phyloP scores from a whole-genome alignment of 2,888 invertebrate species.

The Agrotis segetum region DNA sequence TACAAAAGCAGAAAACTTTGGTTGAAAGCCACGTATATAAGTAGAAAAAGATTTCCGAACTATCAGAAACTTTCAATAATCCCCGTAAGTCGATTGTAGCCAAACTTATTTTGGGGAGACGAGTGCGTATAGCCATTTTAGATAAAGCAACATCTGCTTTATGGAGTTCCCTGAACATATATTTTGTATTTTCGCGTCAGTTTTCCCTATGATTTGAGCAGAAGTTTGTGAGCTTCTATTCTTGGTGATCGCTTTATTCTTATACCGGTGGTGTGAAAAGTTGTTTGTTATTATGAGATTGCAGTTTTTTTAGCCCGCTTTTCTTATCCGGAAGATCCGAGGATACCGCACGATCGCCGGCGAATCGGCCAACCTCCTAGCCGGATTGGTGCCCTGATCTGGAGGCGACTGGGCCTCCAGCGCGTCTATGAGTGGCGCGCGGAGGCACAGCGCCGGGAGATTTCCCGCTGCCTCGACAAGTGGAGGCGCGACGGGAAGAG shows the following conservation, averaged over 20 bases:
- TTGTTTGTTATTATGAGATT: slow-evolving; percentile 14
- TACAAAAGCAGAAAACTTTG: slow-evolving; percentile 75
- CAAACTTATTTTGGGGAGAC: slow-evolving; percentile 71
- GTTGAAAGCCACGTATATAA: slow-evolving; percentile 80
- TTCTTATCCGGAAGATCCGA: too few species aligned
- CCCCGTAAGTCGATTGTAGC: slow-evolving; percentile 82
- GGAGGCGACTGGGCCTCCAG: too few species aligned
- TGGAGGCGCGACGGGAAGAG: too few species aligned
- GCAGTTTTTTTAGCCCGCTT: not conserved
- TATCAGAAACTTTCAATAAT: slow-evolving; percentile 85
- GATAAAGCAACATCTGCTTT: slow-evolving; percentile 66
- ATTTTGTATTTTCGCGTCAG: slow-evolving; percentile 59
- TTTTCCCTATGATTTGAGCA: slow-evolving; percentile 56
- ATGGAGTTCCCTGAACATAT: slow-evolving; percentile 59
- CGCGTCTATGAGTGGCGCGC: too few species aligned
- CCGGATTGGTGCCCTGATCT: too few species aligned
- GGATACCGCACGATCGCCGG: too few species aligned
- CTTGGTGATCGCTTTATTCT: slow-evolving; percentile 35
- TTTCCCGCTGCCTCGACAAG: too few species aligned
- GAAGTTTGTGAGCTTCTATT: slow-evolving; percentile 55
- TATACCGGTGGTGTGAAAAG: slow-evolving; percentile 12
- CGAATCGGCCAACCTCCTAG: too few species aligned
- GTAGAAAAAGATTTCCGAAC: slow-evolving; percentile 82
- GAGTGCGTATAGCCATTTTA: slow-evolving; percentile 65
- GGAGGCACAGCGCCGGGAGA: too few species aligned